Base-by-base conservation (phyloP, 2,888 invertebrate species). In the Junonia oenone region DNA sequence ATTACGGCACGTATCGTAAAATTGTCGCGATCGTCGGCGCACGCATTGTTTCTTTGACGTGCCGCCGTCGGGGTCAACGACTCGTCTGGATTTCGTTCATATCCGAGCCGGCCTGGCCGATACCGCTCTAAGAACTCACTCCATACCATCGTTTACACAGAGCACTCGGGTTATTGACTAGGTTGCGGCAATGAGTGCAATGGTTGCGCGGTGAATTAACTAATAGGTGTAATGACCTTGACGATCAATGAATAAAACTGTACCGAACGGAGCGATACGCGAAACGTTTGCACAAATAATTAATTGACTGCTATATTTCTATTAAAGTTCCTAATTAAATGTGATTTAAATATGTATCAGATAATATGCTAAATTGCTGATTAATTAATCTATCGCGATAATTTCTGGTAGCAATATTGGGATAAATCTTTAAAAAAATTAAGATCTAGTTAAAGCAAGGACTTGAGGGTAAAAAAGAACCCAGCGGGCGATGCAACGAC, bases 31-130 rank as follows among this genome's bases (percentile, higher is more conserved):
- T 64, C 61, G 57, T 61, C 64, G 71, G 63, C 73, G 73, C 69
- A 72, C 80, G 83, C 83, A 84, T 84, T 87, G 86, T 86, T 81
- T 76, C 83, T 87, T 87, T 86, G 88, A 84, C 78, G 79, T 75
- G 79, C 84, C 83, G 85, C 75, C 76, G 64, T 63, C 66, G 76
- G 81, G 87, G 87, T 88, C 85, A 80, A 78, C 76, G 87, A 83
- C 86, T 81, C 84, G 80, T 78, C 80, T 77, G 87, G 83, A 87
- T 88, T 88, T 85, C 85, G 85, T 85, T 78, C 83, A 78, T 77
- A 79, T 78, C 77, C 71, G 78, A 81, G 65, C 43, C 26, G 22
- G 22, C 22, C 43, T 43, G 43, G n/a, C 55, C 55, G 55, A 45
- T 61, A 60, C 59, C 55, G 50, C 59, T 46, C 58, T 46, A 27